Evolutionary conservation across 2,888 invertebrate genomes (phyloP), one percentile per base, ranked within the genome.

Genomic region (Chaitophorus viminalis): DNA sequence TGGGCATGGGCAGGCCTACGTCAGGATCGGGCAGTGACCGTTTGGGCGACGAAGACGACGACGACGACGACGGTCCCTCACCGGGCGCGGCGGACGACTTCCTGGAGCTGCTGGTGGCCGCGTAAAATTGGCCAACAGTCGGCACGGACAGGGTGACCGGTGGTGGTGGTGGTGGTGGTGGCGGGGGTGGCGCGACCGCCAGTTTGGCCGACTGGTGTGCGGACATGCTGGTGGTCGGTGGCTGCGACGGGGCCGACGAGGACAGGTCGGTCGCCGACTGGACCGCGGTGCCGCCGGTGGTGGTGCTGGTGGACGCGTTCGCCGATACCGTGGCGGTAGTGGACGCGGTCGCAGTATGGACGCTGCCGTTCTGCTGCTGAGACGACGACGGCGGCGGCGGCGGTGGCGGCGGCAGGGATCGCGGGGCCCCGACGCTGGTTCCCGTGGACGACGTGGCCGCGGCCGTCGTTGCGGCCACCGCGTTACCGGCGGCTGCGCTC

Each of bases 1-100:
- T 96, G 90, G 96, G 95, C 89, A 96, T 92, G 21, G 96, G 95
- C 88, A 96, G 93, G 91, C 95, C 93, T 90, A 93, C 91, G 70
- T 91, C 90, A 54, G 89, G 90, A 92, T 96, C 95, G 17, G 95
- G 93, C 14, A 95, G 94, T 60, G 94, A 94, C 90, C 95, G 92
- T 91, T 95, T 95, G 89, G 86, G 79, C 9, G 86, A 79, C 76
- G 89, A 39, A 5, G 85, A 82, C 5, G 46, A 46, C 11, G 86
- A 54, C 14, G 84, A 84, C 82, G 89, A 21, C 18, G 79, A 74
- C 14, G n/a, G 60, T 81, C 36, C 75, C 46, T 76, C 68, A 25
- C 25, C 65, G n/a, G 46, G 18, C 9, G 70, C 60, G 25, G 46
- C 18, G 9, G 88, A 18, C 89, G 90, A 46, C 75, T 72, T 54